Evolutionary conservation across 2,797 vertebrate species (phyloP), one percentile per base, ranked within the genome.

Genomic region (Propithecus deckenii): DNA sequence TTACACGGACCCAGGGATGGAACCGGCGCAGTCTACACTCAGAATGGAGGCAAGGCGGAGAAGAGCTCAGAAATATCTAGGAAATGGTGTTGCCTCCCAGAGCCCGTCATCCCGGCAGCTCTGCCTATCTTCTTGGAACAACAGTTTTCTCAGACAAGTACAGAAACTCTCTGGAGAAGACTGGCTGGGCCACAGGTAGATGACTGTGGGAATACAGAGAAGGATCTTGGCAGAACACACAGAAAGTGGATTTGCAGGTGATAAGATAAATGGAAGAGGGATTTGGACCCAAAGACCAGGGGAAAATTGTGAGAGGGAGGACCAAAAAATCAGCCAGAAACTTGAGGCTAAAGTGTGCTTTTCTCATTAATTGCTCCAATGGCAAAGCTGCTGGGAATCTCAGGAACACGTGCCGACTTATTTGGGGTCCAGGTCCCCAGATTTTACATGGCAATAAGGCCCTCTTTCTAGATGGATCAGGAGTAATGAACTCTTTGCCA

Each of bases 141-240:
- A 78, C 52, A 41, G 67, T 59, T 97, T 71, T 91, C 76, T 93
- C 86, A n/a, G 65, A 93, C 96, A 78, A 97, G 92, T 94, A 94
- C 1, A 87, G 80, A 85, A 93, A 72, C 11, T 91, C 92, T 97
- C 78, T 89, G 93, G 63, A 89, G 93, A 96, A 95, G 95, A 50
- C 89, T 86, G 80, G 89, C 80, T 92, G 55, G 97, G 95, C 87
- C 98, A 93, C 50, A 94, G 95, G 95, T 88, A 96, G 96, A 88
- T 72, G 67, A 83, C 75, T 46, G 11, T 78, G 89, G 83, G 80
- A 94, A 97, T 25, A 80, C 32, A 71, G 91, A 95, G 69, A 61
- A 95, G 94, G 85, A 72, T 55, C 74, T 91, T 91, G 97, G 97
- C 90, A 94, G 78, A 65, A 67, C 43, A 83, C 92, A 90, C 10